These are phyloP conservation scores for Characodon lateralis DNA, from an alignment of 2,797 vertebrate species.

Conservation along the genomic window DNA sequence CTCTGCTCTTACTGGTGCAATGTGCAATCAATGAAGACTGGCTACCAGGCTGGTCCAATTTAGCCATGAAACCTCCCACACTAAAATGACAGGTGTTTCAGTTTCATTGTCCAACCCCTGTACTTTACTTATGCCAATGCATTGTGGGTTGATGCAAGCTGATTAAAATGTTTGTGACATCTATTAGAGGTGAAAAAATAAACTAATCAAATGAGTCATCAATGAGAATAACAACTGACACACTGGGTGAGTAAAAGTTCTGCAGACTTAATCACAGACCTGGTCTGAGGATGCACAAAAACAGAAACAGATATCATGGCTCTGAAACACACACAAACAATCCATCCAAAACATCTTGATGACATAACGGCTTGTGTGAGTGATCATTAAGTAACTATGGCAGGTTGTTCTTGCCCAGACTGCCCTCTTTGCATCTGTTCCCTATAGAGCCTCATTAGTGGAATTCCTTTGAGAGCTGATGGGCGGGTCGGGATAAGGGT, in stretches of 20 bases:
- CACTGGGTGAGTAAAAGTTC: constrained; percentile 11
- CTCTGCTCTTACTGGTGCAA: no score
- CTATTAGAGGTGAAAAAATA: constrained; percentile 9
- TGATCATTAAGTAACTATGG: constrained; percentile 74
- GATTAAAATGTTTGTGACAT: constrained; percentile 8
- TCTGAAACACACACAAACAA: constrained; percentile 65
- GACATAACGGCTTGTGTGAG: constrained; percentile 74
- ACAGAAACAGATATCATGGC: constrained; percentile 19
- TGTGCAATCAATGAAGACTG: no score
- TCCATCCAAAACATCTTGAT: constrained; percentile 62
- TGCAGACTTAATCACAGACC: constrained; percentile 24
- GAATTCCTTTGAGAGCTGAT: constrained; percentile 71
- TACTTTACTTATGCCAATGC: constrained; percentile 1
- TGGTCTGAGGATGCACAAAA: constrained; percentile 30
- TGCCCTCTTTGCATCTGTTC: constrained; percentile 77
- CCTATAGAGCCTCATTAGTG: constrained; percentile 76
- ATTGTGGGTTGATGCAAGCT: neutral
- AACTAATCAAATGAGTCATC: constrained; percentile 29
- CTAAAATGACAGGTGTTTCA: no score
- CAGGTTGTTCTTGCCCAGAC: constrained; percentile 75
- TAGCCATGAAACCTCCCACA: no score
- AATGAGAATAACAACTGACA: constrained; percentile 20
- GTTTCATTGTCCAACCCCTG: no score
- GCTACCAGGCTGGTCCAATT: no score
- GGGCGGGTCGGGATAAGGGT: constrained; percentile 71